Percentiles rank a stretch among this genome's conserved stretches.
These are phyloP conservation scores for Amia ocellicauda DNA, from an alignment of 2,113 vertebrate species.

Conservation along the genomic window DNA sequence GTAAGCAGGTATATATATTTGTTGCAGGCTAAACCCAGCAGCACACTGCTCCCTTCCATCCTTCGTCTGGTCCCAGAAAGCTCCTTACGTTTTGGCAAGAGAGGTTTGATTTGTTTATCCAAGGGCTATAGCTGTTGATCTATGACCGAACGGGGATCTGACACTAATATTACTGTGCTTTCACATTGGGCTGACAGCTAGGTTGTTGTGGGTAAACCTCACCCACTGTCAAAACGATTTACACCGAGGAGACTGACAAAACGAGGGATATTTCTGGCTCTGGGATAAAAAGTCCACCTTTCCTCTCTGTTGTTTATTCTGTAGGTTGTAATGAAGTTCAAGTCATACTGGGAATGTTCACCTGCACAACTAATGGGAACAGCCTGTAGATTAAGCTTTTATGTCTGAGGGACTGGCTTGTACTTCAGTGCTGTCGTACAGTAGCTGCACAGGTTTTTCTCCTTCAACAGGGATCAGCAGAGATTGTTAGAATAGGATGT, in stretches of 20 bases:
- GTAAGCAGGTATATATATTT: background rate
- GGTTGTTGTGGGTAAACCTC: background rate
- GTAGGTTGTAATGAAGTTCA: too few relatives aligned
- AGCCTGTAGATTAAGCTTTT: too few relatives aligned
- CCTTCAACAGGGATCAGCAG: slow-evolving; percentile 28
- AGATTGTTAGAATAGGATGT: slow-evolving; percentile 41
- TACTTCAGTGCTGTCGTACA: too few relatives aligned
- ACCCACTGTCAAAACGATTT: slow-evolving; percentile 14
- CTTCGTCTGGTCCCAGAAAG: background rate
- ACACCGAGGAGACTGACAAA: background rate
- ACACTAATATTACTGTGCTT: background rate
- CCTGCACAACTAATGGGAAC: too few relatives aligned
- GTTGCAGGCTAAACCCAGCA: too few relatives aligned
- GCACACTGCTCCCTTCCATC: too few relatives aligned
- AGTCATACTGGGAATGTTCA: slow-evolving; percentile 13
- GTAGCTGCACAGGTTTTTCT: slow-evolving; percentile 24
- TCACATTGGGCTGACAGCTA: background rate
- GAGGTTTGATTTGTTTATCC: slow-evolving; percentile 7
- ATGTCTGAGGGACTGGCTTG: too few relatives aligned
- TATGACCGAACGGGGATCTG: slow-evolving; percentile 21
- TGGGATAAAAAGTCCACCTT: slow-evolving; percentile 3
- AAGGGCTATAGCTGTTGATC: background rate
- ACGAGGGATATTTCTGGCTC: background rate
- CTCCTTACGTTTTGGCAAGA: slow-evolving; percentile 10
- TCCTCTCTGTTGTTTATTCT: background rate